Evolutionary conservation across 2,888 invertebrate genomes (phyloP).

Genomic region (Scaptodrosophila latifasciaeformis): DNA sequence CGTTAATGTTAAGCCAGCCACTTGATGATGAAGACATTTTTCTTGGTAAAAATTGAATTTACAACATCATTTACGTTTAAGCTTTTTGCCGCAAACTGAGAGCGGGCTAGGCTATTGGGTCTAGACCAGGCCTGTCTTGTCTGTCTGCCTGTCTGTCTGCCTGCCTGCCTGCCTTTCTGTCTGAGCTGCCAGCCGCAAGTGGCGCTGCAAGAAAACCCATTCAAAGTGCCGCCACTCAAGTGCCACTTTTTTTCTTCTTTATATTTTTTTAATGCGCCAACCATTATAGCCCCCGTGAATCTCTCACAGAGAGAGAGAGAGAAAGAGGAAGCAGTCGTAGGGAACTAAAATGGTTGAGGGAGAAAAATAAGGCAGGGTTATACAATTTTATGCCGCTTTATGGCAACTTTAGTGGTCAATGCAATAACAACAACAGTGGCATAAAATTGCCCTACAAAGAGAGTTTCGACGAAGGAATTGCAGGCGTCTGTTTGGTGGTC

Average conservation of each 20-base stretch:
- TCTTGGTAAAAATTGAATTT: constrained; percentile 48
- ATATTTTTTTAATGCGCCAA: constrained; percentile 28
- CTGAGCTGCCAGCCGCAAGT: not conserved
- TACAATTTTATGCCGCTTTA: constrained; percentile 57
- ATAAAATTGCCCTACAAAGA: not conserved
- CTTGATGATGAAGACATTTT: constrained; percentile 65
- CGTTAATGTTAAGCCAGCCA: constrained; percentile 13
- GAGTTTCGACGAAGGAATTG: constrained; percentile 24
- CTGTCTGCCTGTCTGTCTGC: no score
- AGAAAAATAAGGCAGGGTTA: no score
- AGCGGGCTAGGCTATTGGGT: not conserved
- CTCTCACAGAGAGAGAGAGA: not conserved
- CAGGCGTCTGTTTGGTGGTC: no score
- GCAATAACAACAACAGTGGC: constrained; percentile 38
- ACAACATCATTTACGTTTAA: constrained; percentile 64
- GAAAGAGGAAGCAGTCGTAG: no score
- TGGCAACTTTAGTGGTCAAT: constrained; percentile 66
- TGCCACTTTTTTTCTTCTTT: constrained; percentile 48
- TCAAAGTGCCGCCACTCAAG: constrained; percentile 57
- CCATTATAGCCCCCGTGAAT: not conserved
- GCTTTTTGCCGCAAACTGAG: constrained; percentile 10
- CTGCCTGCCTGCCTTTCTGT: not conserved
- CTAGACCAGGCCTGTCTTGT: no score
- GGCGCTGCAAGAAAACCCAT: constrained; percentile 34
- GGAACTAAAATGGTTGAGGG: no score